A percentile compares a stretch with the other conserved stretches of the same genome.
Evolutionary conservation across 2,113 vertebrate species (phyloP).

Genomic region (Martes martes): DNA sequence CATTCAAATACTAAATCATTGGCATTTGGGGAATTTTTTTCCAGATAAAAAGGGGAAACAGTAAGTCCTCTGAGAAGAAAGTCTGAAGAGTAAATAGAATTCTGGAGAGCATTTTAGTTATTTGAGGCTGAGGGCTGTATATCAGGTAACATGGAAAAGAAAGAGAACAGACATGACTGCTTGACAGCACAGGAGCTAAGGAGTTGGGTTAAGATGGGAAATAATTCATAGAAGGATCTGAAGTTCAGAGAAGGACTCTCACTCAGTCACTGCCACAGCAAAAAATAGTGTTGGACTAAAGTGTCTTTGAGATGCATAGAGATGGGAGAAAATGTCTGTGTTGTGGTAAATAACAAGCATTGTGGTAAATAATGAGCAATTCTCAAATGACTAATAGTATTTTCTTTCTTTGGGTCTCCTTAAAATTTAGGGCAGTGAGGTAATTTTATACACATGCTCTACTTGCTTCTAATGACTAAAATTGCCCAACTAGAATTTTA

Average conservation of each 20-base stretch:
- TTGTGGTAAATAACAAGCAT: not conserved
- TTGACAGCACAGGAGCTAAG: not conserved
- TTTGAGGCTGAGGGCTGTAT: not conserved
- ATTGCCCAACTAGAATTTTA: not conserved
- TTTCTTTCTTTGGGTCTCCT: not conserved
- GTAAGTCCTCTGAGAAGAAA: not conserved
- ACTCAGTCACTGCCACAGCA: not conserved
- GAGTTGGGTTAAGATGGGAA: not conserved
- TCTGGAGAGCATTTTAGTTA: not conserved
- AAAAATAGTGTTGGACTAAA: not conserved
- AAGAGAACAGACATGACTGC: not conserved
- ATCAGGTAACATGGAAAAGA: not conserved
- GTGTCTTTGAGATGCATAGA: not conserved
- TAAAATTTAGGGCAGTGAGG: not conserved
- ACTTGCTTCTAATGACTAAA: not conserved
- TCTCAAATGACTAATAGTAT: not conserved
- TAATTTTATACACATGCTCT: not conserved
- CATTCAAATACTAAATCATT: not conserved
- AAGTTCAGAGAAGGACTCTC: not conserved
- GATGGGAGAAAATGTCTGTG: not conserved
- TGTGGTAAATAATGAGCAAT: not conserved
- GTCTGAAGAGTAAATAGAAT: not conserved
- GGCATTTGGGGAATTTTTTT: not conserved
- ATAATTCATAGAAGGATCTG: not conserved
- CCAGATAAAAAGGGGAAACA: not conserved